Base-by-base conservation (phyloP, 2,888 invertebrate species). In the Boloria euphrosyne region DNA sequence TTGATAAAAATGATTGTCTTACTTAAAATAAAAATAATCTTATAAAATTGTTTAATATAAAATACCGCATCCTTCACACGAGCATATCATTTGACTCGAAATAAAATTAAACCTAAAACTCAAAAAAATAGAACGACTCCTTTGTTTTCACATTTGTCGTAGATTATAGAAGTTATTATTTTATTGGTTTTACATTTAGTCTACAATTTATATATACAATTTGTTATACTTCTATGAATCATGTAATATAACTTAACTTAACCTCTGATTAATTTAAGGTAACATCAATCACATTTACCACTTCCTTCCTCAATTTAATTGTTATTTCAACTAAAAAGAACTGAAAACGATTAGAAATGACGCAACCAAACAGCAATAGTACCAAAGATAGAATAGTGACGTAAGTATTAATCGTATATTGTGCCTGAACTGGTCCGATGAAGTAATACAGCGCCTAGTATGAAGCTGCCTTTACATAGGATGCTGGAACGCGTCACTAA, bases 331-430 rank as follows among this genome's bases (percentile, higher is more conserved):
- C 65, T 47, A 54, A 59, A 62, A 52, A 38, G 51, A 52, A 58
- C 38, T 62, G 27, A 69, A 66, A 66, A 52, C 66, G 47, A 69
- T 69, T 62, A 66, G 4, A 63, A 60, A 51, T 66, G 69, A 69
- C 66, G 69, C 66, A 69, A 55, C 22, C 60, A 63, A 57, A 72
- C 66, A 60, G 60, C 71, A 71, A 71, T 73, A 71, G 68, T 66
- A 66, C 73, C 73, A 60, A 71, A 75, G 64, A 76, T 73, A 74
- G 75, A 68, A 65, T 50, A 69, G 65, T 76, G 76, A 76, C 76
- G 76, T 74, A 57, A 69, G 70, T 66, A 70, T 66, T 76, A 76
- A 76, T 76, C 66, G 74, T 71, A 70, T 71, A 75, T 75, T 75
- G 76, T 74, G 60, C 66, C 50, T 70, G 59, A 59, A 57, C 49